Evolutionary conservation across 2,888 invertebrate genomes (phyloP).

Genomic region (Ichneumoninae sp.): DNA sequence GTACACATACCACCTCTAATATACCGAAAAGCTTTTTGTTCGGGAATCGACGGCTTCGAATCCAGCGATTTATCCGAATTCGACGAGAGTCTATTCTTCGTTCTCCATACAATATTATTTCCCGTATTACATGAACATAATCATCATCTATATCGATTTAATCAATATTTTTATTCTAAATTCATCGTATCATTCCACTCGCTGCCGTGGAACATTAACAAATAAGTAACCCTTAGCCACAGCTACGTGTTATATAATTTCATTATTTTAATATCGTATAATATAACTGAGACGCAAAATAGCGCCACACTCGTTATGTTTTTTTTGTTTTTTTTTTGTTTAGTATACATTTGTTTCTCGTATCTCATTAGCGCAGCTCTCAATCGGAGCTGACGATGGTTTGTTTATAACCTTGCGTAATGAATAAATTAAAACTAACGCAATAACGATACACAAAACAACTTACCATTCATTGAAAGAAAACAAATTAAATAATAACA

Average conservation of each 20-base stretch:
- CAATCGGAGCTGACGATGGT: not conserved
- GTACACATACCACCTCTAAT: not conserved
- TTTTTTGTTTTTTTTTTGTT: constrained; percentile 19
- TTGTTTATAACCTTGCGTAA: constrained; percentile 35
- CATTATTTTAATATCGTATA: constrained; percentile 41
- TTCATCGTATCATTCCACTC: constrained; percentile 26
- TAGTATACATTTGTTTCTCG: constrained; percentile 62
- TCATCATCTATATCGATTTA: constrained; percentile 6
- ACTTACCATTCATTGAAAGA: constrained; percentile 55
- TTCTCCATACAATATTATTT: not conserved
- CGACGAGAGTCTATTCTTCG: constrained; percentile 27
- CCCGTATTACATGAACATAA: constrained; percentile 13
- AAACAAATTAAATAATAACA: constrained; percentile 37
- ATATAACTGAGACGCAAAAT: constrained; percentile 21
- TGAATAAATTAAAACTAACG: constrained; percentile 17
- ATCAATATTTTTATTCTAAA: constrained; percentile 29
- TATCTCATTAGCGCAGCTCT: constrained; percentile 2
- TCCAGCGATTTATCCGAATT: constrained; percentile 37
- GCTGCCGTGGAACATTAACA: constrained; percentile 55
- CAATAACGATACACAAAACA: constrained; percentile 31
- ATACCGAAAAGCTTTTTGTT: constrained; percentile 19
- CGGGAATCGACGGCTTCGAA: constrained; percentile 17
- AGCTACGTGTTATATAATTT: constrained; percentile 29
- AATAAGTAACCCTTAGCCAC: constrained; percentile 53
- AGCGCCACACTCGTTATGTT: constrained; percentile 11